Evolutionary conservation across 2,888 invertebrate genomes (phyloP).

Genomic region (Hybos culiciformis): DNA sequence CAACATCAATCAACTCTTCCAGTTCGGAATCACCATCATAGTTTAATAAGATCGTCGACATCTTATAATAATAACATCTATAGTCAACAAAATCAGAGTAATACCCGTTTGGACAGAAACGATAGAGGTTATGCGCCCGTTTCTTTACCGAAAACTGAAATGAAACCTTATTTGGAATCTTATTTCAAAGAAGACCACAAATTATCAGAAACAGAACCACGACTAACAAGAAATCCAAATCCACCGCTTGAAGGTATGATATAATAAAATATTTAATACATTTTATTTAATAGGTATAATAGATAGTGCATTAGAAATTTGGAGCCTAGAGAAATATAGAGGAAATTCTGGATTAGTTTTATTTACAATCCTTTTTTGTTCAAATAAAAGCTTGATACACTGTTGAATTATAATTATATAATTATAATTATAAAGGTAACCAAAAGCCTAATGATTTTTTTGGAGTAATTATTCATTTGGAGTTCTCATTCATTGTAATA

Average conservation of each 20-base stretch:
- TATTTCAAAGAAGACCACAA: slow-evolving; percentile 56
- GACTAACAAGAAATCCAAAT: slow-evolving; percentile 29
- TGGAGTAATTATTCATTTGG: no score
- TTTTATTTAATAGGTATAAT: no score
- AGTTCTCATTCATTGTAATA: no score
- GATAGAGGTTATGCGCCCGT: slow-evolving; percentile 29
- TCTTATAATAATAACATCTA: slow-evolving; percentile 28
- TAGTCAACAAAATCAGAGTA: slow-evolving; percentile 13
- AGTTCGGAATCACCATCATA: not conserved
- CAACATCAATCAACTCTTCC: slow-evolving; percentile 19
- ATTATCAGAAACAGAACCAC: slow-evolving; percentile 23
- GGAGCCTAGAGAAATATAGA: no score
- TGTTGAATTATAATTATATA: no score
- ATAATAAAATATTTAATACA: not conserved
- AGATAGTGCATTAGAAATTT: no score
- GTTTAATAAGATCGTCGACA: slow-evolving; percentile 17
- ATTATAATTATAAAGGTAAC: no score
- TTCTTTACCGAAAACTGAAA: slow-evolving; percentile 51
- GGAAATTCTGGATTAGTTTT: no score
- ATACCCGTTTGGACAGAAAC: not conserved
- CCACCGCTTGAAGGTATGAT: slow-evolving; percentile 33
- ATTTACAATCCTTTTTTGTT: no score
- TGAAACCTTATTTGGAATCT: slow-evolving; percentile 57
- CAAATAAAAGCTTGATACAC: no score
- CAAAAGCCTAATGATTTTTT: no score